Percentiles rank a stretch among this genome's conserved stretches.
Conservation (phyloP, 2,888 invertebrate genomes). For the Coleophora deauratella region DNA sequence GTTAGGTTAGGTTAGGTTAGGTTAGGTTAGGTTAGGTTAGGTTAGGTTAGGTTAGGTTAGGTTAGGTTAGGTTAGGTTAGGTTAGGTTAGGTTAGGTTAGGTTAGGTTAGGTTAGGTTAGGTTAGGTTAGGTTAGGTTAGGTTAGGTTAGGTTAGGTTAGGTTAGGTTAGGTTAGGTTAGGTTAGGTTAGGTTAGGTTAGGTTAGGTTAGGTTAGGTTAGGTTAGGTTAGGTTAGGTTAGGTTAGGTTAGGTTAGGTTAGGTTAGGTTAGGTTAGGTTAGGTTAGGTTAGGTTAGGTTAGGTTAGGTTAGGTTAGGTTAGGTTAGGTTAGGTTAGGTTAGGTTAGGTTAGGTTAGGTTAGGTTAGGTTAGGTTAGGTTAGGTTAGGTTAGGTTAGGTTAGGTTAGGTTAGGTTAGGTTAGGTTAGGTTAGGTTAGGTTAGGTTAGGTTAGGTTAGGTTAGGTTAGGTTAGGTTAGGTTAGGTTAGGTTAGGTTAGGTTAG, state of each 20-base stretch:
- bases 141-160: slow-evolving; percentile 2
- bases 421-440: too few species aligned
- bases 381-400: too few species aligned
- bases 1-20: slow-evolving; percentile 8
- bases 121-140: slow-evolving; percentile 4
- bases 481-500: too few species aligned
- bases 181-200: slow-evolving; percentile 3
- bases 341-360: too few species aligned
- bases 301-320: too few species aligned
- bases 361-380: too few species aligned
- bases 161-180: slow-evolving; percentile 2
- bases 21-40: slow-evolving; percentile 4
- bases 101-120: slow-evolving; percentile 3
- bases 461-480: too few species aligned
- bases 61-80: slow-evolving; percentile 3
- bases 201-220: slow-evolving; percentile 2
- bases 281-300: too few species aligned
- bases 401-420: too few species aligned
- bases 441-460: too few species aligned
- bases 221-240: slow-evolving; percentile 3
- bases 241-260: neutral
- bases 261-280: too few species aligned
- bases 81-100: slow-evolving; percentile 4
- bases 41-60: slow-evolving; percentile 4
- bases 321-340: too few species aligned